Conservation (phyloP, 2,797 vertebrate species). For the Hypotaenidia philippensis region DNA sequence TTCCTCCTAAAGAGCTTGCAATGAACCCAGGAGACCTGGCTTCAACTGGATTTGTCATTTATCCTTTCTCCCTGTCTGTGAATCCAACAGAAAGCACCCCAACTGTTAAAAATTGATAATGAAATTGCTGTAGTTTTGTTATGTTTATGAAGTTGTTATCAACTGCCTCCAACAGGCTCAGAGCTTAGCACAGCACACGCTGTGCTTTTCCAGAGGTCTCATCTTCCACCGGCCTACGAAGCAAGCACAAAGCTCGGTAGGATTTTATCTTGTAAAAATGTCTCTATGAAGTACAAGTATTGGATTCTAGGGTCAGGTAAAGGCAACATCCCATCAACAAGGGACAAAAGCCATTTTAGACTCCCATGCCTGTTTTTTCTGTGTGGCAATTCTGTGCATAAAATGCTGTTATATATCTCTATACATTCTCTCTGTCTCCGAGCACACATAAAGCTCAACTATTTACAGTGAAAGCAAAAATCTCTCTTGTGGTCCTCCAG, state of each 20-base stretch:
- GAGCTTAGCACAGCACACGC: rapidly evolving
- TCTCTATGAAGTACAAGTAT: background rate
- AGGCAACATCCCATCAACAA: background rate
- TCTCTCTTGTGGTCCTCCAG: background rate
- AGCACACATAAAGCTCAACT: background rate
- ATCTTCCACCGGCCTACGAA: background rate
- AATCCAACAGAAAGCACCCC: background rate
- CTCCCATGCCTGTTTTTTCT: background rate
- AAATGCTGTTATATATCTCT: background rate
- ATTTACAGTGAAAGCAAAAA: background rate
- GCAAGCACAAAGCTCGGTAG: background rate
- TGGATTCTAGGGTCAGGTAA: background rate
- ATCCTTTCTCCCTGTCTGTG: background rate
- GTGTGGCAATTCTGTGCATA: background rate
- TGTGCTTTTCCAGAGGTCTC: background rate
- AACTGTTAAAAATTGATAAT: background rate
- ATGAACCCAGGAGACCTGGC: background rate
- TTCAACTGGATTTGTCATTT: background rate
- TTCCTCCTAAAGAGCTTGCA: background rate
- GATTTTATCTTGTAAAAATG: background rate
- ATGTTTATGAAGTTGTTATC: too few species aligned
- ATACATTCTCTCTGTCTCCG: background rate
- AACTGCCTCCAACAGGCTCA: background rate
- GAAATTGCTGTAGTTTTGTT: background rate
- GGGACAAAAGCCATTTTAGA: background rate